Evolutionary conservation across 2,888 invertebrate genomes (phyloP), one percentile per base, ranked within the genome.

Genomic region (Coelopa pilipes): DNA sequence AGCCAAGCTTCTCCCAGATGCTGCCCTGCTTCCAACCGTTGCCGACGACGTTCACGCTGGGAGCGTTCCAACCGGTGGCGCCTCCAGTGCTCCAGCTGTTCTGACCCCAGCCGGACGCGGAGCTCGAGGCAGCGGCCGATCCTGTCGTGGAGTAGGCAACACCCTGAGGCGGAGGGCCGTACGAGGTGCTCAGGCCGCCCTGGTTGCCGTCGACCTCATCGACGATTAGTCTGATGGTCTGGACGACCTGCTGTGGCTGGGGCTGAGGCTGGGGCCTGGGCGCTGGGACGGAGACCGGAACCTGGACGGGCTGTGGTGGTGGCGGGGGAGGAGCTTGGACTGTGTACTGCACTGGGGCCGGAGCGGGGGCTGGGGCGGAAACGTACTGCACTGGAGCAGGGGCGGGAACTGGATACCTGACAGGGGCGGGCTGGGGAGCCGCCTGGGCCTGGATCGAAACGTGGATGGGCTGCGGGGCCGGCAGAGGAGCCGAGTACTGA

Each of bases 1-100:
- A 83, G 74, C 84, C 83, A 53, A 84, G 73, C 73, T 83, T 83
- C 78, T 84, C 85, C 76, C 80, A 82, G 76, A 83, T 80, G 77
- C 83, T 82, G 50, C 84, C 85, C 60, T 81, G 78, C 75, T 84
- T 83, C 79, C 79, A 83, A 78, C 80, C 81, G 21, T 71, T 76
- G 73, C 78, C 77, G 72, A 72, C 59, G 15, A 17, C 63, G 47
- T 62, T 68, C 46, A n/a, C 63, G 49, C 67, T 70, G 55, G 46
- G 15, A 7, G 53, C 34, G 50, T 49, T 55, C 71, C 73, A 63
- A 19, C 75, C 73, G 49, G 15, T 53, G 19, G 53, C 34, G 3
- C 70, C 50, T 63, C 74, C 74, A 59, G 55, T 68, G 60, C 50
- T 49, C 15, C 59, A 12, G 67, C 70, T 74, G 57, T 74, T 76